Evolutionary conservation across 2,888 invertebrate genomes (phyloP).

Genomic region (Cosmia trapezina): DNA sequence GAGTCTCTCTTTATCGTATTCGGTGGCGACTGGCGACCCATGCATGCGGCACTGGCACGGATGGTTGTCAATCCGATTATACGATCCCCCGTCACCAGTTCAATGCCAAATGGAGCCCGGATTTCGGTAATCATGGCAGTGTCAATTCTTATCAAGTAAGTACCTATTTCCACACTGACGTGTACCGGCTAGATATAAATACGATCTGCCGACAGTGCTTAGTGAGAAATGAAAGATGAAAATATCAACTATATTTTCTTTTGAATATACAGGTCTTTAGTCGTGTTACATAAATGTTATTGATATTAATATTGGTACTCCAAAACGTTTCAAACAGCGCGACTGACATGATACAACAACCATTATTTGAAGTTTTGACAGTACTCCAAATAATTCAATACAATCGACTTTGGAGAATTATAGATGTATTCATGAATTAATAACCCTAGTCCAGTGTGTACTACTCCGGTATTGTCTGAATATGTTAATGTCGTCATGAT

Average conservation of each 20-base stretch:
- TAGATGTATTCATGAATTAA: constrained; percentile 22
- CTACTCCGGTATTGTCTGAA: constrained; percentile 7
- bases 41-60: constrained; percentile 46
- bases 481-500: constrained; percentile 20
- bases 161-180: constrained; percentile 46
- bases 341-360: neutral
- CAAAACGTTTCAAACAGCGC: constrained; percentile 15
- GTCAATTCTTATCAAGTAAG: constrained; percentile 67
- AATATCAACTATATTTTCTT: constrained; percentile 16
- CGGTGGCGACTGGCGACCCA: constrained; percentile 60
- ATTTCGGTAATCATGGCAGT: constrained; percentile 71
- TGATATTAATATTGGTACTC: neutral
- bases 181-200: constrained; percentile 34
- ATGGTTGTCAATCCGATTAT: constrained; percentile 74
- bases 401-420: constrained; percentile 8
- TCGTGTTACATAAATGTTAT: constrained; percentile 12
- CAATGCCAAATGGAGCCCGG: constrained; percentile 64
- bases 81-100: constrained; percentile 70
- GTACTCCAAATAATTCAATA: constrained; percentile 31
- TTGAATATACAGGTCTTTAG: constrained; percentile 7
- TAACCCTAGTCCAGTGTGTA: neutral
- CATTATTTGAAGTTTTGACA: constrained; percentile 4
- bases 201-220: constrained; percentile 10
- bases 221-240: constrained; percentile 7
- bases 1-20: constrained; percentile 43